Base-by-base conservation (phyloP, 2,113 vertebrate species). In the Panurus biarmicus region DNA sequence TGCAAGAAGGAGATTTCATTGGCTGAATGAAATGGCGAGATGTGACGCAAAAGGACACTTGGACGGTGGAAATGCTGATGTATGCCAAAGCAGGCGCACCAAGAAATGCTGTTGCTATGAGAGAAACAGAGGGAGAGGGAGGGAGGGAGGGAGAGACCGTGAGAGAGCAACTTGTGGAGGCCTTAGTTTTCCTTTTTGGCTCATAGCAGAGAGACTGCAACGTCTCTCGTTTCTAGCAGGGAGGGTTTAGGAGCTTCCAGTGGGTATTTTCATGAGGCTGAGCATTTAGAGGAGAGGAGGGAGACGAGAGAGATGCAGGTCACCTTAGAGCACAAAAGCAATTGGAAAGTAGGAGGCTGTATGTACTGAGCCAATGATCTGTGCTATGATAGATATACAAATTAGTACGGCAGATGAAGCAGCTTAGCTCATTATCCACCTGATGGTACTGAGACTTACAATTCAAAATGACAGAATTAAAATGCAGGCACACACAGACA, bases 21-120 rank as follows among this genome's bases (percentile, higher is more conserved):
- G 99, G 99, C 98, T 97, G 96, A 97, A 96, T 97, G 96, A 96
- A 96, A 98, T 99, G 99, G 99, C 98, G 98, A 99, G 99, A 99
- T 98, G 98, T 99, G 99, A 99, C 98, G 98, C 98, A 96, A 96
- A 97, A 98, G 98, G 98, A 98, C 97, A 97, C 92, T 98, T 98
- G 97, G 97, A 97, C 96, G 97, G 95, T 97, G 97, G 97, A 98
- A 98, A 96, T 94, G 97, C 94, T 96, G 97, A 96, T 97, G 98
- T 95, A 72, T 96, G 97, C 97, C 97, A 97, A 95, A 95, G 96
- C 96, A 95, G 95, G 96, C 93, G 94, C 94, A 97, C 96, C 96
- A 96, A 97, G 96, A 94, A 90, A 94, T 96, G 75, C 96, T 95
- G 93, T 94, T 97, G 97, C 96, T 96, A 96, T 97, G 97, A 97